Evolutionary conservation across 2,113 vertebrate genomes (phyloP).

Genomic region (Crotalus viridis): DNA sequence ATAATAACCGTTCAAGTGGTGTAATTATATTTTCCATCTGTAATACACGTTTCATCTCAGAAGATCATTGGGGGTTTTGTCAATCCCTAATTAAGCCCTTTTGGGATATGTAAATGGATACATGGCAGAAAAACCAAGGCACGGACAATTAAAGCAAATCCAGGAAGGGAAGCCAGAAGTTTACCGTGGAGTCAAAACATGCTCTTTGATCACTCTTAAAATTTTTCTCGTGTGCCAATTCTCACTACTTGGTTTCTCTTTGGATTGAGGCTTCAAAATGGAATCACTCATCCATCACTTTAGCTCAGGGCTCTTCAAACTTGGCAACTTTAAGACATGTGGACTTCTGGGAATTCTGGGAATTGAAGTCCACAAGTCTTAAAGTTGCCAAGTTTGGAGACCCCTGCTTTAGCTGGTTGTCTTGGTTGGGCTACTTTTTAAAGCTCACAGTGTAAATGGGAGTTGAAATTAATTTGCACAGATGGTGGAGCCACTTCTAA

Average conservation of each 20-base stretch:
- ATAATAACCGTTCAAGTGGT: constrained; percentile 46
- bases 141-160: constrained; percentile 2
- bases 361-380: too few species aligned
- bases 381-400: too few species aligned
- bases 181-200: not conserved
- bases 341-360: too few species aligned
- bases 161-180: not conserved
- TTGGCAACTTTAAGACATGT: too few species aligned
- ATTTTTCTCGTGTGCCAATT: not conserved
- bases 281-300: not conserved
- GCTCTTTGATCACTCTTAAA: not conserved
- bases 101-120: constrained; percentile 5
- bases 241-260: not conserved
- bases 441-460: not conserved
- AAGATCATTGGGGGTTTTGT: constrained; percentile 28
- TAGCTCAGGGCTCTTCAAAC: too few species aligned
- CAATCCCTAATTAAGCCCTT: constrained; percentile 8
- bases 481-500: not conserved
- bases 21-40: constrained; percentile 29
- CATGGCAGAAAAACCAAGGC: not conserved
- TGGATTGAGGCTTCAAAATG: not conserved
- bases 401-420: not conserved
- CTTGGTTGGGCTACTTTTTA: not conserved
- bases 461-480: not conserved
- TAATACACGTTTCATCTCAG: constrained; percentile 29